Evolutionary conservation across 2,888 invertebrate genomes (phyloP).

Genomic region (Rhamphomyia laevipes): DNA sequence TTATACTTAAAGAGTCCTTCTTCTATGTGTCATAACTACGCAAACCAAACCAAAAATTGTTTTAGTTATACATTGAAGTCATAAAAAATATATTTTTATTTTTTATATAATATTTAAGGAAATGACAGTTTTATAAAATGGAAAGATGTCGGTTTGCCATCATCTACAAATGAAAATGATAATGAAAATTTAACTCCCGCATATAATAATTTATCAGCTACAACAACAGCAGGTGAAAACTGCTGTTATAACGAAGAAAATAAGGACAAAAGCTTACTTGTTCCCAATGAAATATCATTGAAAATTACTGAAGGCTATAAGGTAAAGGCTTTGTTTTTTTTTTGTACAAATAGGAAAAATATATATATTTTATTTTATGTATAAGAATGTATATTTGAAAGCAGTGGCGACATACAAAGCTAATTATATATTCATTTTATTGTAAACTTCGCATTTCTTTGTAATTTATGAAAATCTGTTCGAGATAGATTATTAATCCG

Average conservation of each 20-base stretch:
- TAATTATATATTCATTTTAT: too few species aligned
- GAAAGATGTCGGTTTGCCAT: slow-evolving; percentile 57
- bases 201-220: not conserved
- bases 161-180: not conserved
- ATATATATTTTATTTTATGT: too few species aligned
- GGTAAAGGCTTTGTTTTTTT: slow-evolving; percentile 12
- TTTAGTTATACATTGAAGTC: not conserved
- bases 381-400: too few species aligned
- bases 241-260: not conserved
- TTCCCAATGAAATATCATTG: not conserved
- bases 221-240: not conserved
- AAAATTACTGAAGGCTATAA: slow-evolving; percentile 18
- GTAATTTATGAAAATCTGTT: too few species aligned
- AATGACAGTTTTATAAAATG: slow-evolving; percentile 42
- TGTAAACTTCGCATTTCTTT: too few species aligned
- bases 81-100: too few species aligned
- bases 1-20: too few species aligned
- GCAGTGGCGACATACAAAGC: too few species aligned
- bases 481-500: too few species aligned
- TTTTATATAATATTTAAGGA: slow-evolving; percentile 6
- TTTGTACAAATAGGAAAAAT: not conserved
- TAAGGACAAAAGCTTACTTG: not conserved
- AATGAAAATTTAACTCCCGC: not conserved
- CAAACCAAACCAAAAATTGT: not conserved
- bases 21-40: too few species aligned